Evolutionary conservation across 2,113 vertebrate species (phyloP), one percentile per base, ranked within the genome.

Genomic region (Hyperoodon ampullatus): DNA sequence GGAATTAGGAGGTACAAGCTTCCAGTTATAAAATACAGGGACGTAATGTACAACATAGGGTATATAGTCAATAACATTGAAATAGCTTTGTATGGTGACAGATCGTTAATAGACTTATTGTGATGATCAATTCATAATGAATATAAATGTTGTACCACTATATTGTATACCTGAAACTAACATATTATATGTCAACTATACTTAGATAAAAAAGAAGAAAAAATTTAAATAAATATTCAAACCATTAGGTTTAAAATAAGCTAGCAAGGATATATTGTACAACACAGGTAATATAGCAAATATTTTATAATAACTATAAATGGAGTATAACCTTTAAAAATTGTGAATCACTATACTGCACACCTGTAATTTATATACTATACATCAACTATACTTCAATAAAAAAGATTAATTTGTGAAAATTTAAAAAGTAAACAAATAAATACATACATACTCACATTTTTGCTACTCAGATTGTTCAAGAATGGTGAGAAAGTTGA

Each of bases 381-480:
- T n/a, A 78, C 30, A 78, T n/a, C 18, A 78, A n/a, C 47, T 55
- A 35, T 28, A 78, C 10, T 53, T 53, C 75, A 78, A 50, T 78
- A n/a, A 78, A 78, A 78, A 55, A n/a, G 2, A 53, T 13, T n/a
- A 23, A 19, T 78, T 55, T 78, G 75, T 55, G 53, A 55, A 55
- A 78, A n/a, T 11, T 53, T 78, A 23, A 78, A 55, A 78, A 78
- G 33, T 55, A n/a, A 78, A 11, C 21, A 53, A n/a, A 77, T 53
- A 53, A 21, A 53, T 55, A 30, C 74, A 53, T 53, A 55, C 11
- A 58, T 53, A 78, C 30, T 78, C 75, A 78, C 19, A 7, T 71
- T 68, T 93, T 86, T 65, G 33, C 30, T 39, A 30, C 9, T 92
- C 24, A 81, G 12, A 96, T 89, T 92, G 84, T 19, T 60, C 90